These are phyloP conservation scores for Stictocephala bisonia DNA, from an alignment of 2,888 invertebrate species.

Conservation along the genomic window DNA sequence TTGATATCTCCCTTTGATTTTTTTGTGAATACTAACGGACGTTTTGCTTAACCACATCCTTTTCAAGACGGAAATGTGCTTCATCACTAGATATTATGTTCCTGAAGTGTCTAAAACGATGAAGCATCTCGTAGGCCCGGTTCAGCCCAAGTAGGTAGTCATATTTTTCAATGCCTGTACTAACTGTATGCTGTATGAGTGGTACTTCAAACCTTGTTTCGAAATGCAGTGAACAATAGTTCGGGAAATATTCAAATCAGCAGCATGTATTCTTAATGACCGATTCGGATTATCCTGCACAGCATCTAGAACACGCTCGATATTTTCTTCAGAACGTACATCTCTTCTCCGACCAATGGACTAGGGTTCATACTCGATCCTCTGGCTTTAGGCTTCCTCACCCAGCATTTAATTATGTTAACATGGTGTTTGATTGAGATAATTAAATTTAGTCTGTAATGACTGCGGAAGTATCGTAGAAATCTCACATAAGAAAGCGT, in stretches of 20 bases:
- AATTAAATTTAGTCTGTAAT: slow-evolving; percentile 9
- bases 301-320: slow-evolving; percentile 15
- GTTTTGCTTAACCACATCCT: background rate
- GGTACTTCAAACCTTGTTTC: slow-evolving; percentile 13
- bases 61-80: slow-evolving; percentile 13
- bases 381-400: slow-evolving; percentile 4
- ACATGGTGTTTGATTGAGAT: slow-evolving; percentile 14
- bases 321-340: slow-evolving; percentile 3
- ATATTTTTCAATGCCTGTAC: background rate
- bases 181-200: slow-evolving; percentile 9
- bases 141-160: slow-evolving; percentile 5
- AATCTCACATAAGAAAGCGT: background rate
- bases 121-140: background rate
- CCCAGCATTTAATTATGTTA: slow-evolving; percentile 26
- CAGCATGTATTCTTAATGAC: background rate
- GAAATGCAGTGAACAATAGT: slow-evolving; percentile 12
- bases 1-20: slow-evolving; percentile 13
- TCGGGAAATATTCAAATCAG: slow-evolving; percentile 1
- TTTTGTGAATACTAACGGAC: background rate
- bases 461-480: background rate
- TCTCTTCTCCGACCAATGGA: background rate
- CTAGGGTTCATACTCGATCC: slow-evolving; percentile 15
- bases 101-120: background rate
- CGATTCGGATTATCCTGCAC: background rate
- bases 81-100: slow-evolving; percentile 11